phyloP scores from a whole-genome alignment of 2,113 vertebrate species.

The Thomomys bottae region DNA sequence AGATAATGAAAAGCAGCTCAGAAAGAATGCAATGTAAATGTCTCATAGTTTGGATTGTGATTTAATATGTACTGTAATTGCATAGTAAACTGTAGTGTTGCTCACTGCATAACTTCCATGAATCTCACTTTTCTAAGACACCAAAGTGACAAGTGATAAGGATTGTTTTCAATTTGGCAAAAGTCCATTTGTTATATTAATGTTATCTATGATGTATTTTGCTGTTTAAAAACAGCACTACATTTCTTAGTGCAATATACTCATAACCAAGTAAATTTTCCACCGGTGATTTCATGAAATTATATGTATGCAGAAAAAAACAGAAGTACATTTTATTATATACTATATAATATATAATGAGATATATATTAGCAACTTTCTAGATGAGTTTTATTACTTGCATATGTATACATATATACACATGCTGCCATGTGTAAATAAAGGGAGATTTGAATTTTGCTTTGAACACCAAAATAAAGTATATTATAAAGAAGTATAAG shows the following conservation, averaged over 20 bases:
- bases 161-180: neutral
- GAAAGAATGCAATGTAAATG: constrained; percentile 50
- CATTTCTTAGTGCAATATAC: neutral
- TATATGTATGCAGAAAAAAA: neutral
- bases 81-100: neutral
- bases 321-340: neutral
- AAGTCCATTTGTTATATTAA: constrained; percentile 32
- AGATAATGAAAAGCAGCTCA: neutral
- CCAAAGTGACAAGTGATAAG: neutral
- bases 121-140: constrained; percentile 5
- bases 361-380: neutral
- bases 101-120: neutral
- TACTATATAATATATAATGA: too few relatives aligned
- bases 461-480: neutral
- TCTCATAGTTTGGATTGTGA: neutral
- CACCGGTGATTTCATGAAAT: neutral
- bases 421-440: neutral
- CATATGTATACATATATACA: too few relatives aligned
- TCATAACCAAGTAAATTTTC: neutral
- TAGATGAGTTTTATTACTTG: neutral
- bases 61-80: constrained; percentile 43
- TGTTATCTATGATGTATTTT: neutral
- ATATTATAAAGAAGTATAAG: too few relatives aligned
- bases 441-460: neutral
- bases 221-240: constrained; percentile 19